Base-by-base conservation (phyloP, 2,888 invertebrate species). In the Cacoxenus indagator region DNA sequence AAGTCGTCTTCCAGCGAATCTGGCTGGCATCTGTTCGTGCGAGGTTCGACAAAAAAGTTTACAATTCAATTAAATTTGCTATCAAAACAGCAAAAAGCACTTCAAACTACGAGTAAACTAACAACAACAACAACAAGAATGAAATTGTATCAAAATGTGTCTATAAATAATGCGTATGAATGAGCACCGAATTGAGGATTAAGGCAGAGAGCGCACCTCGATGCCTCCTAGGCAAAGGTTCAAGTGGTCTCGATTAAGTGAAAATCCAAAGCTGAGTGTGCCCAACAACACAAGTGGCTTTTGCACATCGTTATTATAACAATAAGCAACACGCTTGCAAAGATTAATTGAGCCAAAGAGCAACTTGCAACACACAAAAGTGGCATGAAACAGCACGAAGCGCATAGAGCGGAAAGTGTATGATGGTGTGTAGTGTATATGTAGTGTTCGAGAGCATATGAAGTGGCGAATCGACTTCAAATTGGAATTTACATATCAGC, bases 251-350 rank as follows among this genome's bases (percentile, higher is more conserved):
- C n/a, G n/a, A n/a, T n/a, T n/a, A n/a, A n/a, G n/a, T n/a, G n/a
- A n/a, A 48, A 51, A 48, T 37, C 14, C 46, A 48, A 19, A 19
- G 2, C 17, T 17, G 17, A 48, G 77, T 75, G 73, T 70, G 77
- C 77, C 70, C 67, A 67, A 70, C 67, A 57, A 66, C 74, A 83
- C 85, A 85, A 85, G 86, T 85, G n/a, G 84, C 86, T 85, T 85
- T 85, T 85, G 84, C 85, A 85, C 85, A 84, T 85, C 85, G 82
- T 85, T 85, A 85, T 85, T 86, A 83, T 83, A 85, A 85, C 85
- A 84, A 85, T 85, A 84, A 85, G 84, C 84, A 76, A 70, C 71
- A 48, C 64, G 70, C 75, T 74, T 75, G 73, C 84, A 81, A 78
- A 84, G 84, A 85, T 85, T 85, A 85, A 85, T 85, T 84, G 80